A percentile compares a stretch with the other conserved stretches of the same genome.
Conservation (phyloP, 2,888 invertebrate genomes). For the Melipona beecheii region DNA sequence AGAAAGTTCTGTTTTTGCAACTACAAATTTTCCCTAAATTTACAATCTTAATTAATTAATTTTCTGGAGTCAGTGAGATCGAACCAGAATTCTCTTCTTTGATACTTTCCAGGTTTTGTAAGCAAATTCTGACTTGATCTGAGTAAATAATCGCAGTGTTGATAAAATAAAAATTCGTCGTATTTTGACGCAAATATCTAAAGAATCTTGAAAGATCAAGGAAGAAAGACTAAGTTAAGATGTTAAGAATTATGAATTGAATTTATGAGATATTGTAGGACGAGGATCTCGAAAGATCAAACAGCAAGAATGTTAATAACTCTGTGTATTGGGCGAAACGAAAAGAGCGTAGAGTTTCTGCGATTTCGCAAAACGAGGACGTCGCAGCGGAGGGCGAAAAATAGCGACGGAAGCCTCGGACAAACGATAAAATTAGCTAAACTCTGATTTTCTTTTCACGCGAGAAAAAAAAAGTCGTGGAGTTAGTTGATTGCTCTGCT, state of each 20-base stretch:
- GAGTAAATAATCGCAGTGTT: too few species aligned
- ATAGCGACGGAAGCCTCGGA: slow-evolving; percentile 2
- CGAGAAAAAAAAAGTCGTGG: not conserved
- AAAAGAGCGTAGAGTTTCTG: not conserved
- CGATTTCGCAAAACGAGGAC: not conserved
- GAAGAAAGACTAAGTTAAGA: too few species aligned
- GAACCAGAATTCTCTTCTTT: not conserved
- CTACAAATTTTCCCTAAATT: too few species aligned
- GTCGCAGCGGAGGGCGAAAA: slow-evolving; percentile 1
- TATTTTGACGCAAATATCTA: too few species aligned
- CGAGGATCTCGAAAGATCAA: too few species aligned
- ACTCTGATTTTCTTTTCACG: not conserved
- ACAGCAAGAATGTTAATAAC: too few species aligned
- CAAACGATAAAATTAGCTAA: slow-evolving; percentile 20
- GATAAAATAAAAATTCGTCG: not conserved
- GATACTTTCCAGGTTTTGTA: not conserved
- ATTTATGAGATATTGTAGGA: too few species aligned
- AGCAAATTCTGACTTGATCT: not conserved
- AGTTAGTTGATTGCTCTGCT: not conserved
- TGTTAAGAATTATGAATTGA: too few species aligned
- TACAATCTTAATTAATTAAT: too few species aligned
- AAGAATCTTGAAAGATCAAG: too few species aligned
- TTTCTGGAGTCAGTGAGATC: not conserved
- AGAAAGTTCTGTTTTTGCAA: too few species aligned
- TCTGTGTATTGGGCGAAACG: too few species aligned